Evolutionary conservation across 1,140 invertebrate species (phyloP), one percentile per base, ranked within the genome.

Genomic region (Temnothorax curvispinosus): DNA sequence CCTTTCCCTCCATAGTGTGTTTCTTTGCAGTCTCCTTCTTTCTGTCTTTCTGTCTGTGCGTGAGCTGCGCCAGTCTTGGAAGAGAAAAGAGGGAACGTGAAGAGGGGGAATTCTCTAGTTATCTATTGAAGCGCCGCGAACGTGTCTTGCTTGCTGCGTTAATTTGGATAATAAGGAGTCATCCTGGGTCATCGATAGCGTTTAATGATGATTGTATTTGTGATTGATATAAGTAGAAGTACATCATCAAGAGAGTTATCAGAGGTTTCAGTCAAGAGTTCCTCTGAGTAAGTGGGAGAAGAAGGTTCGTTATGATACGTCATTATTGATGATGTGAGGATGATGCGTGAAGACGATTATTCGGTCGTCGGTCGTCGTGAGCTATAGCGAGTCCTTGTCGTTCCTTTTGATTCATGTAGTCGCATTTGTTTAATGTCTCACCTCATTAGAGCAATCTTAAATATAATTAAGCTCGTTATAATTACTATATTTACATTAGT

Each of bases 1-100:
- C 6, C 0, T 38, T 18, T 85, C 7, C 32, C 13, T 44, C 15
- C 38, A 27, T 8, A 44, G 60, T 81, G 35, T 64, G 15, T 47
- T 74, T 65, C 86, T 88, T 58, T 32, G 18, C 71, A 64, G 74
- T 86, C 74, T 69, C 21, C 54, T 64, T 72, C 56, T 50, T 47
- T 86, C 38, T 44, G 62, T 87, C 58, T n/a, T 75, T 85, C 35
- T 65, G 50, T 85, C 71, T 44, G 38, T 87, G n/a, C 21, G 50
- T 65, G 38, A 54, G 32, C 32, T 52, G 56, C 65, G 32, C 15
- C 69, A 56, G 72, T 50, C 27, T 15, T 50, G 44, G 52, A 89
- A 41, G 67, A 71, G 27, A 85, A 85, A 54, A 84, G 74, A 84
- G 58, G 54, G 85, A 88, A 71, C 38, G 18, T 47, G 67, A 85